A percentile compares a stretch with the other conserved stretches of the same genome.
Evolutionary conservation across 2,113 vertebrate genomes (phyloP).

Genomic region (Platichthys stellatus): DNA sequence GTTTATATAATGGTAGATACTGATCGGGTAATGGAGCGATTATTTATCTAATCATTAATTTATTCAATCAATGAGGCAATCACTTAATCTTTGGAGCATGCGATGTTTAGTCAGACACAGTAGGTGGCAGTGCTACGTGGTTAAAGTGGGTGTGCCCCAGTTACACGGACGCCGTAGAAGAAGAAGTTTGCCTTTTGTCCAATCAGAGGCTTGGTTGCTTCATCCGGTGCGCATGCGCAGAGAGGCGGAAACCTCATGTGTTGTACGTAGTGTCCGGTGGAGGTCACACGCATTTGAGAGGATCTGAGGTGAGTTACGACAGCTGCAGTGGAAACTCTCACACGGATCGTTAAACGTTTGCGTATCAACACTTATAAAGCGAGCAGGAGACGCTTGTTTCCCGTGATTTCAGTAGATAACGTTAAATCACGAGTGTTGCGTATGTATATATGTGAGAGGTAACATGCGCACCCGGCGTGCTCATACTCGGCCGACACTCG

Average conservation of each 20-base stretch:
- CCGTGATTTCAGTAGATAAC: not conserved
- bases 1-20: no score
- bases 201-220: constrained; percentile 63
- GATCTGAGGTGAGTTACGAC: constrained; percentile 66
- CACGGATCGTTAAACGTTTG: rapidly evolving
- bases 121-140: not conserved
- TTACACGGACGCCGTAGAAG: constrained; percentile 4
- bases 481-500: no score
- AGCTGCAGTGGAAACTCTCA: not conserved
- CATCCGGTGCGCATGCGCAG: constrained; percentile 66
- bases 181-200: constrained; percentile 46
- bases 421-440: not conserved
- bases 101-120: not conserved
- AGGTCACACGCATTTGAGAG: constrained; percentile 77
- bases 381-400: not conserved
- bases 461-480: constrained; percentile 35
- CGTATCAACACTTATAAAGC: rapidly evolving
- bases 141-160: not conserved
- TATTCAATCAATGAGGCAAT: not conserved
- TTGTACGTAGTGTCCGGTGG: constrained; percentile 72
- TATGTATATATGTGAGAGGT: not conserved
- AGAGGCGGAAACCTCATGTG: constrained; percentile 52
- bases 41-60: no score
- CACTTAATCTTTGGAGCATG: not conserved
- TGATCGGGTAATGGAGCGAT: not conserved